Conservation (phyloP, 1,140 invertebrate genomes). For the Drosophila lacteicornis region DNA sequence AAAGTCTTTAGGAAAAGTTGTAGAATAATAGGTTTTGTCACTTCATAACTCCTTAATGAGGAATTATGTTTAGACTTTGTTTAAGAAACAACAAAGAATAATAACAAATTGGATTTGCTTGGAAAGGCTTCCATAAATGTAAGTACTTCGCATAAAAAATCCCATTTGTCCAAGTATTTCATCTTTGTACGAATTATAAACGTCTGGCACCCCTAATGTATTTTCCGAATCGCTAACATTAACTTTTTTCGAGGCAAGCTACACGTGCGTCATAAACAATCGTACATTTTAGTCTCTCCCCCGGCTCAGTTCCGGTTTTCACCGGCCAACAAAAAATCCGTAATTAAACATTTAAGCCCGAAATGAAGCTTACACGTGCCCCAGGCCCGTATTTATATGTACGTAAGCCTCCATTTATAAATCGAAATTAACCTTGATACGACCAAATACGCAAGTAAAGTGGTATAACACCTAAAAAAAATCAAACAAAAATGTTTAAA, state of each 20-base stretch:
- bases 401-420: conserved; percentile 46
- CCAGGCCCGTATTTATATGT: conserved; percentile 12
- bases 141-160: conserved; percentile 3
- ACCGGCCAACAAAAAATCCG: neutral
- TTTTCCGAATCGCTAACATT: neutral
- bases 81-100: neutral
- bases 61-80: neutral
- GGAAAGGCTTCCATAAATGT: neutral
- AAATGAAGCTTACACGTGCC: conserved; percentile 66
- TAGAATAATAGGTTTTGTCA: neutral
- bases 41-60: neutral
- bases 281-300: conserved; percentile 29
- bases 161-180: neutral
- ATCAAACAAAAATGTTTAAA: conserved; percentile 15
- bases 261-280: conserved; percentile 32
- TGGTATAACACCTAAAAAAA: conserved; percentile 29
- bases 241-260: conserved; percentile 4
- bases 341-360: conserved; percentile 45
- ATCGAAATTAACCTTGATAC: conserved; percentile 75
- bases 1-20: conserved; percentile 1
- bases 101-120: neutral
- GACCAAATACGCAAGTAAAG: conserved; percentile 48
- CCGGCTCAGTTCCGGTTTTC: conserved; percentile 40
- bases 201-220: conserved; percentile 14
- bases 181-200: conserved; percentile 1